Evolutionary conservation across 2,113 vertebrate genomes (phyloP).

Genomic region (Columba janthina): DNA sequence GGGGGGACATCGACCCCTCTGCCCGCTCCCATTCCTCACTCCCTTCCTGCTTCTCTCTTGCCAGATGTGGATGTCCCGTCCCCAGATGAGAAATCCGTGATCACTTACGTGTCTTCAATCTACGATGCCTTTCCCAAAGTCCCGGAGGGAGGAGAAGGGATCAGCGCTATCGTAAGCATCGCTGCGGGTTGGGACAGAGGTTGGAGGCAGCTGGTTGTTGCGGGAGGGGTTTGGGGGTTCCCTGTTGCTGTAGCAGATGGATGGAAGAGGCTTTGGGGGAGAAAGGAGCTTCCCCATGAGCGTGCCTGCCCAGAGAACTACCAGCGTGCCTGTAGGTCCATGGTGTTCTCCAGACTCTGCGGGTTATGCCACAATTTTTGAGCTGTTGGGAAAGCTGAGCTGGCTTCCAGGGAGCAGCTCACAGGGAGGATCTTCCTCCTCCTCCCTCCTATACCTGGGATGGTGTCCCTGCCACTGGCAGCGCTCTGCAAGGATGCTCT

Average conservation of each 20-base stretch:
- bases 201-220: background rate
- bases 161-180: conserved; percentile 84
- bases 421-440: background rate
- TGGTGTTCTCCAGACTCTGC: fast-evolving
- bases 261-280: background rate
- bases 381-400: background rate
- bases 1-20: background rate
- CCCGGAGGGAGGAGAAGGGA: conserved; percentile 95
- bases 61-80: conserved; percentile 94
- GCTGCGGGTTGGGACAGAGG: fast-evolving
- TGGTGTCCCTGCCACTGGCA: background rate
- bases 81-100: conserved; percentile 98
- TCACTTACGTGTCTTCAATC: conserved; percentile 98
- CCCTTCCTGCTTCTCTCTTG: background rate
- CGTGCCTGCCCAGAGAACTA: background rate
- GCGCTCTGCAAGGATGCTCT: background rate
- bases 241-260: fast-evolving
- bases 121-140: conserved; percentile 99
- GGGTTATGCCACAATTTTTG: background rate
- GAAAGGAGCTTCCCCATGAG: background rate
- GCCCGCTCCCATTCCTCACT: background rate
- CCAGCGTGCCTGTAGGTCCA: background rate
- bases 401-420: background rate
- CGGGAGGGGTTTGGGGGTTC: background rate
- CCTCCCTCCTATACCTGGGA: background rate